Conservation (phyloP, 1,140 invertebrate genomes). For the Harlomillsia oculata region DNA sequence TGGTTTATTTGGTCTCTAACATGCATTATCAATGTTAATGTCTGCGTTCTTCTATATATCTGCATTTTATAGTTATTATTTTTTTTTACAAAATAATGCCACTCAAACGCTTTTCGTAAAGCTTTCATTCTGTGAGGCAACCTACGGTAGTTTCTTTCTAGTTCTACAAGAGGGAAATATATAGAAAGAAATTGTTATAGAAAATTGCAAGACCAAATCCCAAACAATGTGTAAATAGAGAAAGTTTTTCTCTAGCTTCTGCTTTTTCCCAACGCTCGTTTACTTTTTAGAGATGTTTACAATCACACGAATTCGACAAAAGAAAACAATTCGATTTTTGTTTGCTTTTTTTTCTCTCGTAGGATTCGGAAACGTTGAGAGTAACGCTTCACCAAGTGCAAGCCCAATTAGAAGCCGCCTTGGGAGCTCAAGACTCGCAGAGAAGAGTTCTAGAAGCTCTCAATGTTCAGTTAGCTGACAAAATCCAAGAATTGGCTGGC, state of each 20-base stretch:
- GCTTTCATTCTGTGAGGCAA: too few species aligned
- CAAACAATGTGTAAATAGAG: not conserved
- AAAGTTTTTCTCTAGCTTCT: not conserved
- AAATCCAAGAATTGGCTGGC: slow-evolving; percentile 73
- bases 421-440: slow-evolving; percentile 71
- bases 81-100: not conserved
- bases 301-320: too few species aligned
- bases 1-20: too few species aligned
- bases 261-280: too few species aligned
- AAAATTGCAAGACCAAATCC: too few species aligned
- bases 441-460: slow-evolving; percentile 71
- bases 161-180: too few species aligned
- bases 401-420: slow-evolving; percentile 68
- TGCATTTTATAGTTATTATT: not conserved
- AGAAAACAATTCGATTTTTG: too few species aligned
- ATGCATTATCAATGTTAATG: not conserved
- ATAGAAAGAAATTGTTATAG: too few species aligned
- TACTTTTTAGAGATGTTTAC: too few species aligned
- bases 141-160: too few species aligned
- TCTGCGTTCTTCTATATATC: not conserved
- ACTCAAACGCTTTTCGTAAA: too few species aligned
- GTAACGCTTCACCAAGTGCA: slow-evolving; percentile 54
- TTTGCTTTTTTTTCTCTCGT: slow-evolving; percentile 35
- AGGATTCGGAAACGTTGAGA: slow-evolving; percentile 63
- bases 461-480: slow-evolving; percentile 68